A percentile compares a stretch with the other conserved stretches of the same genome.
Conservation (phyloP, 2,113 vertebrate genomes). For the Corythoichthys intestinalis region DNA sequence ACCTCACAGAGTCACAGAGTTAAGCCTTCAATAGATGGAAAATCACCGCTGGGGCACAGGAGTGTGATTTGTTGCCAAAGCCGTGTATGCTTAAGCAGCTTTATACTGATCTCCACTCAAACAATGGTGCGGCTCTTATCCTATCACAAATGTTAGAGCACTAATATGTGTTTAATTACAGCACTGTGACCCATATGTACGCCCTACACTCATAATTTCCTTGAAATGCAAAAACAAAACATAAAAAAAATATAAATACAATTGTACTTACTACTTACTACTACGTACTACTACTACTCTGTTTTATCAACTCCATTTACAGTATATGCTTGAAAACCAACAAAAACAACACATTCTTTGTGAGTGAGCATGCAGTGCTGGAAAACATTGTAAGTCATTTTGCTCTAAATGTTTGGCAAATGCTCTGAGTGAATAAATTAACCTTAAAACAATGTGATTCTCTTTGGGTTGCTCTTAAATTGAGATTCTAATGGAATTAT, state of each 20-base stretch:
- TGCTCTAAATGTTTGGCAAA: conserved; percentile 19
- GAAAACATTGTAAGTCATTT: conserved; percentile 1
- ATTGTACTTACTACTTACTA: background rate
- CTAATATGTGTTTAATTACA: conserved; percentile 51
- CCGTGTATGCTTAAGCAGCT: conserved; percentile 62
- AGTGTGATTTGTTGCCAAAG: conserved; percentile 60
- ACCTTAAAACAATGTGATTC: conserved; percentile 20
- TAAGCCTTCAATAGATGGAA: conserved; percentile 48
- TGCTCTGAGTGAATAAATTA: conserved; percentile 5
- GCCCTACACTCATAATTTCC: conserved; percentile 23
- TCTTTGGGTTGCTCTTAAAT: conserved; percentile 11
- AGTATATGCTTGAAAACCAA: background rate
- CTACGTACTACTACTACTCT: background rate
- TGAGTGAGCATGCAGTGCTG: background rate
- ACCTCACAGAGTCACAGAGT: conserved; percentile 37
- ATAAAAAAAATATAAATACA: conserved; percentile 11
- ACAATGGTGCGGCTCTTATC: conserved; percentile 32
- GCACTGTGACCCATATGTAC: conserved; percentile 20
- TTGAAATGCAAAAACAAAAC: conserved; percentile 10
- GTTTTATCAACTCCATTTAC: conserved; percentile 21
- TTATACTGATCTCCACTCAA: conserved; percentile 52
- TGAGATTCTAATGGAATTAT: conserved; percentile 10
- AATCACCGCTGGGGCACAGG: conserved; percentile 38
- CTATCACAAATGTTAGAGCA: conserved; percentile 25
- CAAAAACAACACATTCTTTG: background rate